Evolutionary conservation across 1,140 invertebrate genomes (phyloP).

Genomic region (Achroia grisella): DNA sequence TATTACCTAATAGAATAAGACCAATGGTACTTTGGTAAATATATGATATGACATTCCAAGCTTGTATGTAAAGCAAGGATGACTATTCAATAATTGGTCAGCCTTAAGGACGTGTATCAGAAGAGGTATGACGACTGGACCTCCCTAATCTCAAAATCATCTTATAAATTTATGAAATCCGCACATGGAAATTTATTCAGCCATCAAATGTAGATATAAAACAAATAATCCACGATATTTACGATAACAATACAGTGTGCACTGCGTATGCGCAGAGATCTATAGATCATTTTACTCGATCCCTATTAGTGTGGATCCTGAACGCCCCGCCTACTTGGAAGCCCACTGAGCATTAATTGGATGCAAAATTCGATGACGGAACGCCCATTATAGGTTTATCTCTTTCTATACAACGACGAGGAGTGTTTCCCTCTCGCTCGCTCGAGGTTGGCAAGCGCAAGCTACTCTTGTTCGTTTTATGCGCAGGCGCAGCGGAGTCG

Average conservation of each 20-base stretch:
- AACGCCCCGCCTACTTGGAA: conserved; percentile 54
- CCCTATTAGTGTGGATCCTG: conserved; percentile 58
- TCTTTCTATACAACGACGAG: conserved; percentile 16
- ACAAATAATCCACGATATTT: conserved; percentile 54
- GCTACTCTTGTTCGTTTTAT: conserved; percentile 44
- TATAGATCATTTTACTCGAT: conserved; percentile 69
- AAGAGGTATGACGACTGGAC: no score
- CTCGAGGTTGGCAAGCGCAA: conserved; percentile 18
- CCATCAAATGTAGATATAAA: conserved; percentile 63
- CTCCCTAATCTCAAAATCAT: conserved; percentile 18
- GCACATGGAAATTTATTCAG: conserved; percentile 53
- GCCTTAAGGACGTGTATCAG: no score
- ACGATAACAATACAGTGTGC: conserved; percentile 63
- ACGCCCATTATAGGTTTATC: conserved; percentile 44
- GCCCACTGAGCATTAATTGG: conserved; percentile 71
- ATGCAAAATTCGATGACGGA: conserved; percentile 44
- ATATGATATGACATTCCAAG: no score
- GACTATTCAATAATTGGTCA: no score
- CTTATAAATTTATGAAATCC: conserved; percentile 35
- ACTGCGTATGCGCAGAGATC: conserved; percentile 44
- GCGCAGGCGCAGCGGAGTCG: conserved; percentile 40
- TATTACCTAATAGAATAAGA: no score
- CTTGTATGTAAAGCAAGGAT: no score
- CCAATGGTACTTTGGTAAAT: no score
- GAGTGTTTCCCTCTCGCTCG: conserved; percentile 18